phyloP scores from a whole-genome alignment of 53 echinoderm and acorn worm species.

The Crossaster papposus region DNA sequence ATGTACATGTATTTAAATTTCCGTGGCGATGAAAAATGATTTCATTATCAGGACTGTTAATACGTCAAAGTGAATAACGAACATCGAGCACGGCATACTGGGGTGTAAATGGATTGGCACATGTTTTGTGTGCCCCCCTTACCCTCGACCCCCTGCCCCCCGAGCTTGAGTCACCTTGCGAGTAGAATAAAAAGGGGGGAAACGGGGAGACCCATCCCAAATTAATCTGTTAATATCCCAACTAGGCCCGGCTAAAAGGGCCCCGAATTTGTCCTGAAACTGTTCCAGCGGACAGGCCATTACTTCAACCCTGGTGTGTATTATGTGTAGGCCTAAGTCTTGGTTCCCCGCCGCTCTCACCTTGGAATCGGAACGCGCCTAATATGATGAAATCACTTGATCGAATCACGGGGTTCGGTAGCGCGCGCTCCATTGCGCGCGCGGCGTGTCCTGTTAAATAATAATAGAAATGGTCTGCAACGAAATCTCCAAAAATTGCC shows the following conservation, averaged over 20 bases:
- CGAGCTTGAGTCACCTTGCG: constrained; percentile 9
- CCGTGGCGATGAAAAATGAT: neutral
- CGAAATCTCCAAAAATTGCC: neutral
- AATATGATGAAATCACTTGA: constrained; percentile 51
- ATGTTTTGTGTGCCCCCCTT: neutral
- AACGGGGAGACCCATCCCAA: constrained; percentile 12
- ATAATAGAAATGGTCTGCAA: no score
- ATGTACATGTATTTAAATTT: neutral
- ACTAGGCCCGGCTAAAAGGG: constrained; percentile 27
- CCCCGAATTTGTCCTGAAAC: constrained; percentile 33
- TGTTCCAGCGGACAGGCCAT: constrained; percentile 19
- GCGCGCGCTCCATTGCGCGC: neutral
- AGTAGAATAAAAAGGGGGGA: neutral
- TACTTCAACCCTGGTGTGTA: neutral
- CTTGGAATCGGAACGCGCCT: constrained; percentile 38
- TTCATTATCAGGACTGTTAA: neutral
- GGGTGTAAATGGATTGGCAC: constrained; percentile 49
- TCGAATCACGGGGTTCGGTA: constrained; percentile 33
- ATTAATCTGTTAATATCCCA: constrained; percentile 48
- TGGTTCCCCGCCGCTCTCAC: constrained; percentile 40
- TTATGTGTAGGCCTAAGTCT: constrained; percentile 2
- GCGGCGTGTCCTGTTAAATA: constrained; percentile 1
- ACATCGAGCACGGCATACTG: neutral
- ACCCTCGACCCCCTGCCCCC: constrained; percentile 25
- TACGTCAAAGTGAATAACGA: neutral